phyloP scores from a whole-genome alignment of 2,797 vertebrate genomes.

The Prionace glauca region DNA sequence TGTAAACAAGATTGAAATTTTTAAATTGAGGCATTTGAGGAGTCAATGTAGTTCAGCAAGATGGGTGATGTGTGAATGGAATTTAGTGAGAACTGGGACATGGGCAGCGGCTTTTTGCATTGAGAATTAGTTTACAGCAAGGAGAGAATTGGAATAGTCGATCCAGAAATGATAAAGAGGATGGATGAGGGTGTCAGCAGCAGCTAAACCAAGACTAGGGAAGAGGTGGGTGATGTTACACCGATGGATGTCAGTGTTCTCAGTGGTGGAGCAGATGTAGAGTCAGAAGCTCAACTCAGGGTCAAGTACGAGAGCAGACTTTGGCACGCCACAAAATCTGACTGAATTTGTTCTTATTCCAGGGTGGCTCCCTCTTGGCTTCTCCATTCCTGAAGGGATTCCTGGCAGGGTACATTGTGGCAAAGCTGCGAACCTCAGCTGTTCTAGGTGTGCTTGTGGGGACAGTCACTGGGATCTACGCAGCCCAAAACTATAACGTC shows the following conservation, averaged over 20 bases:
- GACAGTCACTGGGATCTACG: slow-evolving; percentile 77
- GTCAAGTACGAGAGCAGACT: not conserved
- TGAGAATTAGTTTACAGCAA: too few relatives aligned
- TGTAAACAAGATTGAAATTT: not conserved
- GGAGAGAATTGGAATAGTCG: not conserved
- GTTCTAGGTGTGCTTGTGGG: slow-evolving; percentile 80
- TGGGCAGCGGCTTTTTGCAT: not conserved
- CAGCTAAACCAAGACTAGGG: not conserved
- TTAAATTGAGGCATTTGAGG: not conserved
- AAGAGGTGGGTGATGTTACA: not conserved
- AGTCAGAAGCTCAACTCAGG: not conserved
- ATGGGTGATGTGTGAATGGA: not conserved
- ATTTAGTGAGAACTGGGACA: not conserved
- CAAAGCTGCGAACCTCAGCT: slow-evolving; percentile 84
- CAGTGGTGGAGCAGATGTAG: not conserved
- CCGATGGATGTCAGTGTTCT: not conserved
- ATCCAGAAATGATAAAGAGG: not conserved
- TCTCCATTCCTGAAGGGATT: slow-evolving; percentile 91
- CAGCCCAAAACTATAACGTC: slow-evolving; percentile 75
- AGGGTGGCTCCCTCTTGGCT: slow-evolving; percentile 76
- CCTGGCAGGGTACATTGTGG: slow-evolving; percentile 82
- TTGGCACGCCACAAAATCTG: not conserved
- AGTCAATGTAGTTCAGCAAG: not conserved
- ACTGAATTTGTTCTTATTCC: slow-evolving; percentile 37
- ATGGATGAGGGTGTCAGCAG: not conserved